These are phyloP conservation scores for Sula dactylatra DNA, from an alignment of 2,113 vertebrate genomes.

Conservation along the genomic window DNA sequence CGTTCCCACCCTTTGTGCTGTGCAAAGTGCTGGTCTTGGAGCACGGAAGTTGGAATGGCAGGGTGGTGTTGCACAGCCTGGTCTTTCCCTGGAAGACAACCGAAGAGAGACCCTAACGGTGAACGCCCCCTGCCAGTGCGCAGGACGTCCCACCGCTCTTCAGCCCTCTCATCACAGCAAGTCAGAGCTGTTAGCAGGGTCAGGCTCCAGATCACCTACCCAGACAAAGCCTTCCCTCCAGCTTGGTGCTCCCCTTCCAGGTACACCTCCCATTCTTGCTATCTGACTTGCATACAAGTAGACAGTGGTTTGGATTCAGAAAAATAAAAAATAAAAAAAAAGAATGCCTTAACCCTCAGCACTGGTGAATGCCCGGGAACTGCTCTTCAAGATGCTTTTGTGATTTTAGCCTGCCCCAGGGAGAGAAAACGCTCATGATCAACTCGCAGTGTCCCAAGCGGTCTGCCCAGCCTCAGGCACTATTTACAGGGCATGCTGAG, in stretches of 20 bases:
- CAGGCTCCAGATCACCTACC: not conserved
- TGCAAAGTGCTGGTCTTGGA: not conserved
- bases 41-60: not conserved
- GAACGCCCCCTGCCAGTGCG: rapidly evolving
- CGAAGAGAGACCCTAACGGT: not conserved
- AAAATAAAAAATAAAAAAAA: not conserved
- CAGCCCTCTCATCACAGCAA: not conserved
- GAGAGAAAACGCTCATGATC: not conserved
- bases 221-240: not conserved
- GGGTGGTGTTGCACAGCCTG: rapidly evolving
- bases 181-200: not conserved
- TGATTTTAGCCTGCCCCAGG: not conserved
- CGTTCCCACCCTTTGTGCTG: rapidly evolving
- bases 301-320: not conserved
- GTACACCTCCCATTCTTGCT: not conserved
- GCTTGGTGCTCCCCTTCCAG: not conserved
- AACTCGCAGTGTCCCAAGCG: not conserved
- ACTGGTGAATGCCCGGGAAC: not conserved
- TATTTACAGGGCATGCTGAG: not conserved
- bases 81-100: not conserved
- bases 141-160: not conserved
- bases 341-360: not conserved
- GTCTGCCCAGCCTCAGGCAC: not conserved
- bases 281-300: not conserved
- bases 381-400: not conserved